These are phyloP conservation scores for Falcaria lacertinaria DNA, from an alignment of 2,888 invertebrate genomes.

Conservation along the genomic window DNA sequence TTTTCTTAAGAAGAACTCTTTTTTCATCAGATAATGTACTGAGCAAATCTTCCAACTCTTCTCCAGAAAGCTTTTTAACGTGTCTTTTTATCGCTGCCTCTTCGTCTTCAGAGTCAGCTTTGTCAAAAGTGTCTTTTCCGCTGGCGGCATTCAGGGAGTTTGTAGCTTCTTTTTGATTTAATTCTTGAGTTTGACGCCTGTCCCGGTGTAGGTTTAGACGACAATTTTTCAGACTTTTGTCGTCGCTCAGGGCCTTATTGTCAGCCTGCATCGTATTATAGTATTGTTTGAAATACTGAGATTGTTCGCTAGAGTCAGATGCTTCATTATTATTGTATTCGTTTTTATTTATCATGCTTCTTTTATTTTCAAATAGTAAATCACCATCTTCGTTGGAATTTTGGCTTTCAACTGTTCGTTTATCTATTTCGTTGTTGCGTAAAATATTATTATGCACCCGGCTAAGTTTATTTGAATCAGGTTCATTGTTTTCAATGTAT, in stretches of 20 bases:
- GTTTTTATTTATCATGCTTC: constrained; percentile 27
- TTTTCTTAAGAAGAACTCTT: constrained; percentile 55
- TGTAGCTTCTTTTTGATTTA: constrained; percentile 14
- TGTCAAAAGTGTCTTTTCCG: constrained; percentile 21
- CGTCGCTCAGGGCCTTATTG: constrained; percentile 29
- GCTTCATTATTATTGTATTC: constrained; percentile 34
- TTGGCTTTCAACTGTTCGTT: constrained; percentile 26
- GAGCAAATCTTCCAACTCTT: constrained; percentile 59
- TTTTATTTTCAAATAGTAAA: constrained; percentile 35
- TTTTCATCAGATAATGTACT: constrained; percentile 63
- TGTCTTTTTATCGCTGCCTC: constrained; percentile 62
- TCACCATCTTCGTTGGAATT: constrained; percentile 36
- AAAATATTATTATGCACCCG: constrained; percentile 20
- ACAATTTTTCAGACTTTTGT: constrained; percentile 30
- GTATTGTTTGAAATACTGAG: constrained; percentile 33
- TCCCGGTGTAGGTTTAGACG: constrained; percentile 37
- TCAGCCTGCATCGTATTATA: constrained; percentile 37
- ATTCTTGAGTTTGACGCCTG: constrained; percentile 38
- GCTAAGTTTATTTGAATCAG: constrained; percentile 21
- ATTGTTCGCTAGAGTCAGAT: constrained; percentile 26
- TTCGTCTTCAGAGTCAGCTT: constrained; percentile 45
- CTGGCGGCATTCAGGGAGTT: constrained; percentile 13
- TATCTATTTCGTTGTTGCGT: constrained; percentile 23
- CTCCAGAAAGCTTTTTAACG: constrained; percentile 55
- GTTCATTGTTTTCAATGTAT: constrained; percentile 27